These are phyloP conservation scores for Caenorhabditis parvicauda DNA, from an alignment of 2,888 invertebrate species.

Conservation along the genomic window DNA sequence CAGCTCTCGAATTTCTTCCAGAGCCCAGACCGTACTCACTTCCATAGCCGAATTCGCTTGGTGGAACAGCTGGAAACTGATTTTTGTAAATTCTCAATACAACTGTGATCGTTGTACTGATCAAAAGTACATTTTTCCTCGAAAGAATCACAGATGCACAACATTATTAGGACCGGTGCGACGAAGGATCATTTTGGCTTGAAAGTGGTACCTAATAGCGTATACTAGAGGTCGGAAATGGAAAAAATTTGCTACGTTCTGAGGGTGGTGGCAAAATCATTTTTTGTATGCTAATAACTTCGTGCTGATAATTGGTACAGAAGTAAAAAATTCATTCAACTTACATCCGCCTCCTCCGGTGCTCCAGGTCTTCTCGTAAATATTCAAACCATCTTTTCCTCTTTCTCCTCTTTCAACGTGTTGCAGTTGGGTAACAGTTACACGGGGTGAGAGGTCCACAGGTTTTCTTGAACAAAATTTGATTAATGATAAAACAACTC, in stretches of 20 bases:
- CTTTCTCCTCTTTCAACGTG: slow-evolving; percentile 52
- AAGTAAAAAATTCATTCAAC: too few relatives aligned
- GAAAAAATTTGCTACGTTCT: background rate
- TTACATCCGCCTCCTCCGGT: slow-evolving; percentile 47
- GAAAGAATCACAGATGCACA: too few relatives aligned
- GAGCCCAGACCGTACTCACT: slow-evolving; percentile 45
- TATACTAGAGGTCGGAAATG: too few relatives aligned
- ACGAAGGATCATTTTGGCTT: too few relatives aligned
- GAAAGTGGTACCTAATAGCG: too few relatives aligned
- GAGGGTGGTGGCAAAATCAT: background rate
- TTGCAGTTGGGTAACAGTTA: slow-evolving; percentile 56
- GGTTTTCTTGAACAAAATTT: slow-evolving; percentile 35
- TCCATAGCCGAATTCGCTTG: slow-evolving; percentile 33
- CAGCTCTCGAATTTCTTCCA: slow-evolving; percentile 41
- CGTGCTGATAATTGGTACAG: background rate
- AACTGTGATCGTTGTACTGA: too few relatives aligned
- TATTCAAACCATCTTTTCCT: slow-evolving; percentile 52
- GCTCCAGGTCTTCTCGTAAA: slow-evolving; percentile 58
- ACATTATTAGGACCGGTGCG: too few relatives aligned
- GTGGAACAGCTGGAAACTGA: slow-evolving; percentile 24
- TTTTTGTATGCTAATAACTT: background rate
- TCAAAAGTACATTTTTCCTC: too few relatives aligned
- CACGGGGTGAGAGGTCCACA: slow-evolving; percentile 53
- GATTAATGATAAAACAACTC: background rate
- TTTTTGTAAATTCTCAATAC: background rate